Evolutionary conservation across 2,797 vertebrate genomes (phyloP).

Genomic region (Trichosurus vulpecula): DNA sequence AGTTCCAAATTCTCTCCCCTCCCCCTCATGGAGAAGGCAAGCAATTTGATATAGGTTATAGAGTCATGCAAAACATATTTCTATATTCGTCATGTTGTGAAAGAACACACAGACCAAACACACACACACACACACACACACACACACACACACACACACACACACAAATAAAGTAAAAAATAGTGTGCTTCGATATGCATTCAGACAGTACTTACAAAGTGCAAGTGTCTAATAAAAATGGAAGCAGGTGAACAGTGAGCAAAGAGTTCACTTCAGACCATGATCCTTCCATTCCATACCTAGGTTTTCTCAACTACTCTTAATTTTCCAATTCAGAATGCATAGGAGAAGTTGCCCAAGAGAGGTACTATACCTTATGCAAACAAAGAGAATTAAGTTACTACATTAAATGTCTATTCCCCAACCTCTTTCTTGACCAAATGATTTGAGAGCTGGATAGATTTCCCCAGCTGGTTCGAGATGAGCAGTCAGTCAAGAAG

Average conservation of each 20-base stretch:
- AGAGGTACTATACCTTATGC: too few species aligned
- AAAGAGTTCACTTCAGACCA: background rate
- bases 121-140: too few species aligned
- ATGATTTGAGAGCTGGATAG: background rate
- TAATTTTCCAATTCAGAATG: background rate
- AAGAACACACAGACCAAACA: background rate
- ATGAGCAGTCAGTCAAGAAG: background rate
- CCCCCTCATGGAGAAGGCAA: background rate
- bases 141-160: too few species aligned
- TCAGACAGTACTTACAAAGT: background rate
- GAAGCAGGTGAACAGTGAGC: background rate
- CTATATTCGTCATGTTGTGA: background rate
- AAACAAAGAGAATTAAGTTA: too few species aligned
- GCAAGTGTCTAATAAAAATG: background rate
- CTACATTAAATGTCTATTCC: too few species aligned
- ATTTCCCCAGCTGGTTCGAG: background rate
- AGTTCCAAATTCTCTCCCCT: background rate
- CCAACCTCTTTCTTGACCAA: background rate
- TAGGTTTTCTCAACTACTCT: background rate
- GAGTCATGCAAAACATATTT: background rate
- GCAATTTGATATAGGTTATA: background rate
- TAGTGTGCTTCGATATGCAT: background rate
- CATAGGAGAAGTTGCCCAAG: background rate
- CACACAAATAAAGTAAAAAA: background rate
- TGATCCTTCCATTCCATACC: background rate